Percentiles rank a stretch among this genome's conserved stretches.
These are phyloP conservation scores for Ceyx cyanopectus DNA, from an alignment of 2,113 vertebrate species.

Conservation along the genomic window DNA sequence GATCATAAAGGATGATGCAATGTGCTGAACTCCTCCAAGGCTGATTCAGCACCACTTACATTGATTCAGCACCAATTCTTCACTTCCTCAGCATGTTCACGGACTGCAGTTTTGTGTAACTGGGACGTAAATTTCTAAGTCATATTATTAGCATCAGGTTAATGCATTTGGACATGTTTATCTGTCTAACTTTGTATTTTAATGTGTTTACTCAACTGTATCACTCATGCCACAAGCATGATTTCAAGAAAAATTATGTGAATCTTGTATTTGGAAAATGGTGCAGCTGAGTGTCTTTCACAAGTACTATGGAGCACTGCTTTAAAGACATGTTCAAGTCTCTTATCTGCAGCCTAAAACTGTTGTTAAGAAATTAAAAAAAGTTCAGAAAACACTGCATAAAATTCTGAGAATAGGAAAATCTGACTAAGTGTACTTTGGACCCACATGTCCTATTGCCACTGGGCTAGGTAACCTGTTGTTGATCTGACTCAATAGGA, in stretches of 20 bases:
- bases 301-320: fast-evolving
- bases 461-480: background rate
- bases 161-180: fast-evolving
- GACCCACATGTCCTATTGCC: background rate
- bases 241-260: background rate
- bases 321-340: background rate
- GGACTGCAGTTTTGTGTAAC: background rate
- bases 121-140: background rate
- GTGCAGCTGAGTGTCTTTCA: background rate
- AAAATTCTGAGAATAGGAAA: background rate
- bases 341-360: background rate
- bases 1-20: slow-evolving; percentile 28
- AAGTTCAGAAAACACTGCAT: background rate
- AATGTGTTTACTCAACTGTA: background rate
- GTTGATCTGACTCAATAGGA: background rate
- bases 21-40: background rate
- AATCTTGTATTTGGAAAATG: background rate
- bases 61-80: slow-evolving; percentile 6
- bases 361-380: background rate
- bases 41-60: slow-evolving; percentile 32
- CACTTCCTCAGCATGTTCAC: background rate
- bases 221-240: background rate
- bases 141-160: background rate
- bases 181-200: background rate
- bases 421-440: background rate